phyloP scores from a whole-genome alignment of 2,113 vertebrate species.

The Perca flavescens region DNA sequence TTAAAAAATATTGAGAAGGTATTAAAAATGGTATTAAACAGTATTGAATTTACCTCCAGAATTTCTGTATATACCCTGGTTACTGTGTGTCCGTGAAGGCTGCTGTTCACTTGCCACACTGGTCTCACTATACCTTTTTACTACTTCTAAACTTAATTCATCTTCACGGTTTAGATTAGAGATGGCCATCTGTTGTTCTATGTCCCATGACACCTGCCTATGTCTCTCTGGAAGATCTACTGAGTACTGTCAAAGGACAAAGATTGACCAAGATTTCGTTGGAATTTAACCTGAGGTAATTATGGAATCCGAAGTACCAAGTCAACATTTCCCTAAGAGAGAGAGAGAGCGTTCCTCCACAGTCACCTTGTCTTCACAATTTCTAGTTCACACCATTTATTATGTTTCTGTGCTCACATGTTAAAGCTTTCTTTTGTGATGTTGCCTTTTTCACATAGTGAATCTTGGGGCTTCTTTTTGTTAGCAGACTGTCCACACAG shows the following conservation, averaged over 20 bases:
- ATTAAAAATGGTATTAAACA: no score
- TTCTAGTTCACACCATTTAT: slow-evolving; percentile 34
- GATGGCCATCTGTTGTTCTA: not conserved
- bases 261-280: slow-evolving; percentile 35
- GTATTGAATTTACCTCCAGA: no score
- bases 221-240: not conserved
- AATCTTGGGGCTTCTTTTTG: not conserved
- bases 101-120: not conserved
- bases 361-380: slow-evolving; percentile 8
- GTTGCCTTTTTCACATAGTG: not conserved
- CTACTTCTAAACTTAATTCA: not conserved
- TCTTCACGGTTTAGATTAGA: not conserved
- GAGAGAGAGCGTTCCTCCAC: not conserved
- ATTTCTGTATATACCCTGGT: no score
- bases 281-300: slow-evolving; percentile 45
- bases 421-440: not conserved
- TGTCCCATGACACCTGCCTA: not conserved
- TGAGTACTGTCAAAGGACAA: not conserved
- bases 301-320: slow-evolving; percentile 16
- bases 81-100: not conserved
- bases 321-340: slow-evolving; percentile 25
- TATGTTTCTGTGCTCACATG: slow-evolving; percentile 10
- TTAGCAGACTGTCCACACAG: not conserved
- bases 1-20: no score
- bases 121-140: not conserved